Percentiles rank a stretch among this genome's conserved stretches.
These are phyloP conservation scores for Gymnocheta viridis DNA, from an alignment of 2,888 invertebrate species.

Conservation along the genomic window DNA sequence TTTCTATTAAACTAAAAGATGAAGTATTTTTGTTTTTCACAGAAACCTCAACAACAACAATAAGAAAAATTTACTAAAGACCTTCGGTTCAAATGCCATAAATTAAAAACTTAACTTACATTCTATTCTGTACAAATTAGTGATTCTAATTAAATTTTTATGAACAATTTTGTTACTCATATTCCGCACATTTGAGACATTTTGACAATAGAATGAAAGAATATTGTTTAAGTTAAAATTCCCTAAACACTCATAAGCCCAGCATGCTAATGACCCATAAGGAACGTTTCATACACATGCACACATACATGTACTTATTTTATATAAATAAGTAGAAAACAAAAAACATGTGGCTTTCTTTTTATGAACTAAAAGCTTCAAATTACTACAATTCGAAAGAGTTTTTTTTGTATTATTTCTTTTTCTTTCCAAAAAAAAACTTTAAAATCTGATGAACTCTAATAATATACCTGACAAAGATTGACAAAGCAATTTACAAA, in stretches of 20 bases:
- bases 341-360: not conserved
- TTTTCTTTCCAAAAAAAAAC: not conserved
- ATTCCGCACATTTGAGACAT: not conserved
- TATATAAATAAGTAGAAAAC: not conserved
- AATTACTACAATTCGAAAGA: not conserved
- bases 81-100: not conserved
- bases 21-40: too few species aligned
- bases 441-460: not conserved
- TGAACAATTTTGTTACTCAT: not conserved
- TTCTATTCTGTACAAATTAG: not conserved
- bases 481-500: not conserved
- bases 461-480: not conserved
- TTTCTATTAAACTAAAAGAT: too few species aligned
- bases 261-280: conserved; percentile 13
- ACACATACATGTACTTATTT: not conserved
- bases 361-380: not conserved
- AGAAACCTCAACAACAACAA: too few species aligned
- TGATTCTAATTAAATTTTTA: not conserved
- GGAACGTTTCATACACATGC: not conserved
- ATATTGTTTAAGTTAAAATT: not conserved
- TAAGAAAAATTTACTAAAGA: too few species aligned
- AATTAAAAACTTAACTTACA: not conserved
- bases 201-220: not conserved
- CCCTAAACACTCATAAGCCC: not conserved
- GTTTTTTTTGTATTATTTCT: not conserved